A percentile compares a stretch with the other conserved stretches of the same genome.
phyloP scores from a whole-genome alignment of 1,140 invertebrate species.

The Uloborus diversus region DNA sequence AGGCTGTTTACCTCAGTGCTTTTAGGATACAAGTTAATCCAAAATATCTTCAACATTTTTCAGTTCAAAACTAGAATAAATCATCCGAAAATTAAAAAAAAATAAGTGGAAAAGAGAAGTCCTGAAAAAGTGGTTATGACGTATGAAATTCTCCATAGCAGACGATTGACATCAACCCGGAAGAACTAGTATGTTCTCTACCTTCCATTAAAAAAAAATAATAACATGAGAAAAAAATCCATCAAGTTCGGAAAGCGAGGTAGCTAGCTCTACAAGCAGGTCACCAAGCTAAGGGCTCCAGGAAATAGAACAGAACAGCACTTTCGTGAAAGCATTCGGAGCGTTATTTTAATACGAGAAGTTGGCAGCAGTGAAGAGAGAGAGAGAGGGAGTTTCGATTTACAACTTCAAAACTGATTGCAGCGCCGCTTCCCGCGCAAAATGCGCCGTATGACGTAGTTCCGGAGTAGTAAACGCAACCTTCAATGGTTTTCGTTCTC shows the following conservation, averaged over 20 bases:
- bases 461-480: neutral
- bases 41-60: too few relatives aligned
- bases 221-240: too few relatives aligned
- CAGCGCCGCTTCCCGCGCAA: constrained; percentile 28
- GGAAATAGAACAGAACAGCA: constrained; percentile 23
- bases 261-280: constrained; percentile 5
- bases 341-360: constrained; percentile 28
- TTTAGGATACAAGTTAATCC: too few relatives aligned
- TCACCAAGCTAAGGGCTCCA: constrained; percentile 5
- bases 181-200: too few relatives aligned
- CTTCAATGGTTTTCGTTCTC: constrained; percentile 23
- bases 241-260: too few relatives aligned
- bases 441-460: neutral
- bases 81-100: neutral
- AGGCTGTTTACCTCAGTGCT: too few relatives aligned
- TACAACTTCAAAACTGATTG: neutral
- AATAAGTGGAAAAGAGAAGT: neutral
- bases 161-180: neutral
- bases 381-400: constrained; percentile 18
- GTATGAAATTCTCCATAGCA: neutral
- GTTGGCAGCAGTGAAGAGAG: neutral
- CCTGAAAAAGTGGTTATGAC: neutral
- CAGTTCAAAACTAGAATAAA: neutral
- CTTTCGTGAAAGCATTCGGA: neutral
- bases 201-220: too few relatives aligned